A percentile compares a stretch with the other conserved stretches of the same genome.
phyloP scores from a whole-genome alignment of 2,888 invertebrate genomes.

The Athalia rosae region DNA sequence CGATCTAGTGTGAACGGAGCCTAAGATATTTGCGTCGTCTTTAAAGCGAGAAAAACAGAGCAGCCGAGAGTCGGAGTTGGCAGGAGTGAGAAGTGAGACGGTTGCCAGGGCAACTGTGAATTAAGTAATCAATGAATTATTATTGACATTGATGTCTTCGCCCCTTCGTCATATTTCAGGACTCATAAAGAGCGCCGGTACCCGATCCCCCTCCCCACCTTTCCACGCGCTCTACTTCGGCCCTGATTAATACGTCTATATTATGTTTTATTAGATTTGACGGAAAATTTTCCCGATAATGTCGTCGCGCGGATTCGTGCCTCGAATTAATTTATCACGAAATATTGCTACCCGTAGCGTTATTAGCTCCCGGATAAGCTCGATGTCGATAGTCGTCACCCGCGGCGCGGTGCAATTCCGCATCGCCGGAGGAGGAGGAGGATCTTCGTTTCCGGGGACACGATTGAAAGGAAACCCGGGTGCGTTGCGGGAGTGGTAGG shows the following conservation, averaged over 20 bases:
- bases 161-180: slow-evolving; percentile 52
- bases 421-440: too few species aligned
- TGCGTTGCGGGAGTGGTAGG: too few species aligned
- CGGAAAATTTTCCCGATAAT: slow-evolving; percentile 49
- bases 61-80: slow-evolving; percentile 56
- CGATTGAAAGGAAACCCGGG: too few species aligned
- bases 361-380: slow-evolving; percentile 30
- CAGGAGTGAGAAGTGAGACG: slow-evolving; percentile 58
- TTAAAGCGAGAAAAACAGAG: slow-evolving; percentile 70
- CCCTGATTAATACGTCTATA: slow-evolving; percentile 68
- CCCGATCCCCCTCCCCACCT: slow-evolving; percentile 54
- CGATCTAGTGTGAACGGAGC: slow-evolving; percentile 54
- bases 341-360: slow-evolving; percentile 35
- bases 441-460: too few species aligned
- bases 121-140: slow-evolving; percentile 74
- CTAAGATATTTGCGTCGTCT: slow-evolving; percentile 54
- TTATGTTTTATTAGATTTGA: slow-evolving; percentile 62
- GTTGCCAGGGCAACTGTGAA: slow-evolving; percentile 71
- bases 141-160: slow-evolving; percentile 73
- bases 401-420: too few species aligned
- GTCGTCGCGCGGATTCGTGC: slow-evolving; percentile 46
- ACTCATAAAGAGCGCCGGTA: slow-evolving; percentile 42
- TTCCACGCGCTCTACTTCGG: slow-evolving; percentile 50
- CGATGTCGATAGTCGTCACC: neutral
- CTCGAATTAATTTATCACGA: slow-evolving; percentile 50